Conservation (phyloP, 1,140 invertebrate genomes). For the Chrysoperla carnea region DNA sequence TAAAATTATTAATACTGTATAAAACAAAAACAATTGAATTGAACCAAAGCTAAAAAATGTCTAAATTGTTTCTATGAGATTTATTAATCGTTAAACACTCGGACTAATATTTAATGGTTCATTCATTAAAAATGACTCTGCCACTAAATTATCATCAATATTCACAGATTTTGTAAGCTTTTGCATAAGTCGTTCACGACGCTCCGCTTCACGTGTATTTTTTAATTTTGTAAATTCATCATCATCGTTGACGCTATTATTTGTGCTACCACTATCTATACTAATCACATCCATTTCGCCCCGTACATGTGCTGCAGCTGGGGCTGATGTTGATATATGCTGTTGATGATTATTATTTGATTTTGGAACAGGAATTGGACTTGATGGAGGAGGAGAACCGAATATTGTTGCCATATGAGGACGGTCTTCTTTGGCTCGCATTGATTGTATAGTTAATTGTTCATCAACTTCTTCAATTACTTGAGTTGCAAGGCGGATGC, state of each 20-base stretch:
- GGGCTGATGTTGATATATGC: conserved; percentile 13
- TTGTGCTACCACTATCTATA: neutral
- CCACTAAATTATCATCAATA: conserved; percentile 1
- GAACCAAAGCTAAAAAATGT: no score
- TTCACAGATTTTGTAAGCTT: conserved; percentile 28
- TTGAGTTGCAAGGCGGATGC: conserved; percentile 50
- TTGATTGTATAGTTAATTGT: conserved; percentile 57
- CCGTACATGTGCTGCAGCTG: conserved; percentile 11
- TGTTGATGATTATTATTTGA: conserved; percentile 9
- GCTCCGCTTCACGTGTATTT: conserved; percentile 25
- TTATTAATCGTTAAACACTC: no score
- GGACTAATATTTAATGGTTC: no score
- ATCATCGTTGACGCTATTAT: conserved; percentile 3
- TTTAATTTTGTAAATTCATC: conserved; percentile 35
- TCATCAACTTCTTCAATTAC: conserved; percentile 72
- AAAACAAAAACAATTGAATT: no score
- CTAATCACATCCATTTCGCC: neutral
- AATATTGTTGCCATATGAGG: conserved; percentile 38
- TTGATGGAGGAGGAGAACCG: conserved; percentile 23
- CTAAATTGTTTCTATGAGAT: no score
- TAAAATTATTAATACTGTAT: no score
- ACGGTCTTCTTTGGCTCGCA: conserved; percentile 32
- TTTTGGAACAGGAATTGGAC: conserved; percentile 25
- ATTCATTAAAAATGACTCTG: no score
- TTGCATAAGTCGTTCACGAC: conserved; percentile 23